Evolutionary conservation across 1,140 invertebrate species (phyloP), one percentile per base, ranked within the genome.

Genomic region (Aphaenogaster floridana): DNA sequence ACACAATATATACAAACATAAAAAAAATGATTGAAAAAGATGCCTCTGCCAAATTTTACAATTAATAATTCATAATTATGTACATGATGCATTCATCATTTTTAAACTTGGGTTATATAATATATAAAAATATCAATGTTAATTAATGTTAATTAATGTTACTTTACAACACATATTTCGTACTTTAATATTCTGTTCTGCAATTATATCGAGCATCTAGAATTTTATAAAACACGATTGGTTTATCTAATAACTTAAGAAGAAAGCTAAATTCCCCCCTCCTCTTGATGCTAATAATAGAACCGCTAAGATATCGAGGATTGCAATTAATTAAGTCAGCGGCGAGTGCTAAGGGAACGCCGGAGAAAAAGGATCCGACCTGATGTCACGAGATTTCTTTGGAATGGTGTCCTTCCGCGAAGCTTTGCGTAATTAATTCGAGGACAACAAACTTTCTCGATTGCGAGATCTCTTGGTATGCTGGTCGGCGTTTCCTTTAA

Each of bases 391-490:
- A 59, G 86, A 76, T 85, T 86, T 85, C 69, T 71, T 45, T 57
- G 36, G 79, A 88, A 68, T 45, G 7, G 57, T 42, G 28, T 78
- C 83, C 86, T 88, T 86, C 86, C 50, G 64, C 71, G 86, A 88
- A 88, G 64, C 61, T 87, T 74, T 84, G 86, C 68, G 61, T 84
- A 74, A 87, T 87, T 87, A 87, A 87, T 87, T 86, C 69, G 79
- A 42, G 54, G 28, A 61, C 69, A 63, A 72, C 11, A 61, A 74
- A 76, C 69, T 84, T 84, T 61, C 68, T 74, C 42, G 42, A 34
- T 84, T 74, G 28, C 54, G 69, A 84, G 39, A 61, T 74, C 69
- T 74, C 13, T 72, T 54, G 78, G 48, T 48, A 72, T 74, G 80
- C 17, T 74, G 7, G 78, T 52, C 78, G 78, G 78, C 78, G 9